Evolutionary conservation across 64 coral and sea anemone genomes (phyloP).

Genomic region (Dendrophyllia cribrosa): DNA sequence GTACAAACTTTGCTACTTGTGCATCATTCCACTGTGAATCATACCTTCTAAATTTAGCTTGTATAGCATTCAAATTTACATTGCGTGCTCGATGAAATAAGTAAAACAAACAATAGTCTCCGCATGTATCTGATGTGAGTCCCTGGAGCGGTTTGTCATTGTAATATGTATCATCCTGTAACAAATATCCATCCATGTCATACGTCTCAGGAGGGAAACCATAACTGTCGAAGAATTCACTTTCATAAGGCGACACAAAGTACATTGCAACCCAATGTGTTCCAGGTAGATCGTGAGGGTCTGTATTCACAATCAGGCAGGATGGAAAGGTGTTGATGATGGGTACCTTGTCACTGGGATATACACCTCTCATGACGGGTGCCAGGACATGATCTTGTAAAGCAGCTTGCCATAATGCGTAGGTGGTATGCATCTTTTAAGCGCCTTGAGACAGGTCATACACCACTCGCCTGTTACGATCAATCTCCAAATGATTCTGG

Average conservation of each 20-base stretch:
- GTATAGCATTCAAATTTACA: background rate
- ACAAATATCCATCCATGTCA: background rate
- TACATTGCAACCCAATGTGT: constrained; percentile 39
- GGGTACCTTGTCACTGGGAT: too few relatives aligned
- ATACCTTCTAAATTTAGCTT: background rate
- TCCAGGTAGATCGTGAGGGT: background rate
- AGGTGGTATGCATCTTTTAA: too few relatives aligned
- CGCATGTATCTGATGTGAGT: background rate
- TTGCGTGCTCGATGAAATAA: background rate
- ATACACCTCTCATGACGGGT: background rate
- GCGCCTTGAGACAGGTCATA: too few relatives aligned
- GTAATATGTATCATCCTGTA: background rate
- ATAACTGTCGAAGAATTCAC: too few relatives aligned
- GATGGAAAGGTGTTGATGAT: too few relatives aligned
- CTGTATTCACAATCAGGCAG: background rate
- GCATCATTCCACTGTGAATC: background rate
- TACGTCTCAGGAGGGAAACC: too few relatives aligned
- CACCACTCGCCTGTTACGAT: too few relatives aligned
- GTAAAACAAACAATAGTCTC: constrained; percentile 29
- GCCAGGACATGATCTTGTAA: background rate
- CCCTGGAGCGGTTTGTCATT: constrained; percentile 6
- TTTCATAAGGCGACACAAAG: too few relatives aligned
- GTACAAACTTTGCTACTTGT: background rate
- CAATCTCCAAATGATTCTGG: too few relatives aligned
- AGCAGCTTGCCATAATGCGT: background rate